Evolutionary conservation across 1,140 invertebrate genomes (phyloP), one percentile per base, ranked within the genome.

Genomic region (Belonocnema kinseyi): DNA sequence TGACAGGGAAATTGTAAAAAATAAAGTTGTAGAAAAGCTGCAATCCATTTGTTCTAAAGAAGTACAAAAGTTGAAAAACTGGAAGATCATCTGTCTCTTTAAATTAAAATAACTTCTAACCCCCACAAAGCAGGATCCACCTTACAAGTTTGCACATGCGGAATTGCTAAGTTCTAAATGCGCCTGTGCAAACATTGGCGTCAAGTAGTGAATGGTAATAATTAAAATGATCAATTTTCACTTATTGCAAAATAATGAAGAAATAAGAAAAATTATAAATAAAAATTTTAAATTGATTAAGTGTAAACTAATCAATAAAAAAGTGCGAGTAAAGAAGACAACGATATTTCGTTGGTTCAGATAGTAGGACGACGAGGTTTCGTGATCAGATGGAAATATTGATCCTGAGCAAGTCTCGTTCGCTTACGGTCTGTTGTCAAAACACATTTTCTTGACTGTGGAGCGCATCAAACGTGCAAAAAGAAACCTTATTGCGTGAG

Each of bases 361-460:
- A 79, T 89, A 89, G 88, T 89, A 88, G 87, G 84, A 81, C 75
- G 86, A 76, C 66, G 72, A 77, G 80, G 73, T 77, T 82, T 80
- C 73, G 79, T 77, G 78, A 89, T 89, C 87, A 85, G 85, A 89
- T 88, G 84, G 81, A 85, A 88, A 86, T 90, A 90, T 90, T 90
- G 89, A 90, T 90, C 84, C 84, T 83, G 81, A 78, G 87, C 86
- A 88, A 86, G 80, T 76, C 78, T 74, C 72, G 72, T 82, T 84
- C 77, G 77, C 78, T 80, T 77, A 80, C 81, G 82, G 71, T 82
- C 81, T 75, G 82, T 87, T 86, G 84, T 84, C 83, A 86, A 33
- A 86, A 83, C 82, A 84, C 78, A 72, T 78, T 74, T 85, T 72
- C 76, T 50, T 58, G 74, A 50, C 40, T 56, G 58, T 61, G 19